These are phyloP conservation scores for Halcyon chelicuti DNA, from an alignment of 2,797 vertebrate species.

Conservation along the genomic window DNA sequence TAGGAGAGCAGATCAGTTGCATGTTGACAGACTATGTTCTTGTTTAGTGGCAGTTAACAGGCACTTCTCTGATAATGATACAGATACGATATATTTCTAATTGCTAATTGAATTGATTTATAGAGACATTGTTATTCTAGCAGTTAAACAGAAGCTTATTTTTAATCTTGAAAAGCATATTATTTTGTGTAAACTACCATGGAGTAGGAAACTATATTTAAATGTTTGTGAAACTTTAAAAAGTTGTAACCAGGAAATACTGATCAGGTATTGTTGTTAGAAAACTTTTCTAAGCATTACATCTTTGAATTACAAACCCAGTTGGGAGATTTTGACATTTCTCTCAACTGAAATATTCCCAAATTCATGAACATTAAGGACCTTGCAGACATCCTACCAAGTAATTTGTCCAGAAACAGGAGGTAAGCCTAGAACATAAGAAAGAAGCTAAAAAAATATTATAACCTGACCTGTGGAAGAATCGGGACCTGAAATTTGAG, in stretches of 20 bases:
- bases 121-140: not conserved
- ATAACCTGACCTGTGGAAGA: not conserved
- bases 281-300: not conserved
- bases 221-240: not conserved
- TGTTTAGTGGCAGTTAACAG: not conserved
- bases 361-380: not conserved
- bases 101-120: not conserved
- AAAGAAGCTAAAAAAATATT: not conserved
- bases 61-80: not conserved
- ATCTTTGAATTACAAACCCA: not conserved
- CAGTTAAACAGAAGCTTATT: not conserved
- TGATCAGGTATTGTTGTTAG: not conserved
- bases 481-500: not conserved
- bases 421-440: not conserved
- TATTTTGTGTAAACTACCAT: not conserved
- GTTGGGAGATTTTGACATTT: not conserved
- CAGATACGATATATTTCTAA: not conserved
- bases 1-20: not conserved
- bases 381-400: not conserved
- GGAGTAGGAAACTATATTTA: not conserved
- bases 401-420: constrained; percentile 10
- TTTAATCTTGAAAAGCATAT: not conserved
- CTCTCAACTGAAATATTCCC: not conserved
- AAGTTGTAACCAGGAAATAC: not conserved
- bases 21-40: not conserved